Percentiles rank a stretch among this genome's conserved stretches.
Evolutionary conservation across 2,888 invertebrate species (phyloP).

Genomic region (Noctua pronuba): DNA sequence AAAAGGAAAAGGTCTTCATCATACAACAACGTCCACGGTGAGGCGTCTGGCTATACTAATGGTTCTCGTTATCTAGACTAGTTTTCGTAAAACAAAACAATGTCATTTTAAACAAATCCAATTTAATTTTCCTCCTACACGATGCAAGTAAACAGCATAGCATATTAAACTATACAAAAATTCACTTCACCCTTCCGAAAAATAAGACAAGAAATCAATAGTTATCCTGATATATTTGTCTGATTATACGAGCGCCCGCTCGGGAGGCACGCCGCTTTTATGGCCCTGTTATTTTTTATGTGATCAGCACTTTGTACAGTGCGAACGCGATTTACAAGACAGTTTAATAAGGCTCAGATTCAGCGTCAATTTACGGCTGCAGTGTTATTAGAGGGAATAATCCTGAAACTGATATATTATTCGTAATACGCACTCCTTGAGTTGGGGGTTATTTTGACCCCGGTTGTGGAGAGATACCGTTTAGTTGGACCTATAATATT

Average conservation of each 20-base stretch:
- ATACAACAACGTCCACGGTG: background rate
- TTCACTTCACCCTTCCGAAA: constrained; percentile 56
- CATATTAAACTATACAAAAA: constrained; percentile 34
- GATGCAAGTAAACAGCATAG: constrained; percentile 19
- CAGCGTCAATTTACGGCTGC: constrained; percentile 66
- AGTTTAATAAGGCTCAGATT: constrained; percentile 75
- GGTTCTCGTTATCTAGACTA: background rate
- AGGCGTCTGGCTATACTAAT: background rate
- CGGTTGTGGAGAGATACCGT: constrained; percentile 9
- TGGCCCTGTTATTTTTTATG: constrained; percentile 86
- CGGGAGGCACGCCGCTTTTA: constrained; percentile 76
- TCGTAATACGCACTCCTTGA: constrained; percentile 54
- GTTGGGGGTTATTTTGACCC: constrained; percentile 26
- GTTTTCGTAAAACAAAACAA: background rate
- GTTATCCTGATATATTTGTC: constrained; percentile 69
- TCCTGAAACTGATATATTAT: constrained; percentile 61
- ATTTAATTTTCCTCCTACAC: background rate
- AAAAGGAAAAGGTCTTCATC: background rate
- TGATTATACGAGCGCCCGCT: constrained; percentile 67
- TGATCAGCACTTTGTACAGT: constrained; percentile 77
- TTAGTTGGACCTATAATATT: constrained; percentile 21
- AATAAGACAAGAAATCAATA: constrained; percentile 67
- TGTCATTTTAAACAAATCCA: background rate
- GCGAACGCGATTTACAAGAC: constrained; percentile 74
- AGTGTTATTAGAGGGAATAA: constrained; percentile 61